Base-by-base conservation (phyloP, 2,888 invertebrate genomes). In the Caenorhabditis wallacei region DNA sequence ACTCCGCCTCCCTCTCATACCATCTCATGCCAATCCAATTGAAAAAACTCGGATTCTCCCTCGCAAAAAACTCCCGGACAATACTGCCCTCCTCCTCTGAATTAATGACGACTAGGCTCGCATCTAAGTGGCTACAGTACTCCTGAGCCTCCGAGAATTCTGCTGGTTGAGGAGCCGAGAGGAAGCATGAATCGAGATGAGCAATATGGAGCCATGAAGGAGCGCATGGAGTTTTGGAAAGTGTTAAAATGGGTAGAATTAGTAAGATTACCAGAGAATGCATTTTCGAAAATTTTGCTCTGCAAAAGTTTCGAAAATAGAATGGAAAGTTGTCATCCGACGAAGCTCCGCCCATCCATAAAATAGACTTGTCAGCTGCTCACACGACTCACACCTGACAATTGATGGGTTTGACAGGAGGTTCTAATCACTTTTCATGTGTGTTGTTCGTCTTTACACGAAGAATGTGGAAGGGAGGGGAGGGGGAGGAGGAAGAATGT, bases 11-110 rank as follows among this genome's bases (percentile, higher is more conserved):
- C 0, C 26, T 43, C 16, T 37, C 37, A 24, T 59, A 11, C 53
- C 53, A 70, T 10, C 66, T 56, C 57, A 83, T 54, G 26, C 83
- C 83, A 26, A 83, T 83, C 83, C 83, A 83, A 30, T 83, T 83
- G 56, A 79, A 75, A 43, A 83, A 83, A 18, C 70, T 75, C 24
- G 83, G 83, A 37, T 83, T 83, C 24, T 74, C 69, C 2, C 79
- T 18, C 2, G 64, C 74, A 46, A 83, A 80, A 48, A 83, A 63
- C 40, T 57, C 83, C 1, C 71, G 51, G 5, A 84, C 66, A n/a
- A 84, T 72, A 1, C 63, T 54, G 0, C 68, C 84, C 43, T 84
- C 80, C 18, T 75, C 71, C 22, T 82, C 66, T 1, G 63, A 69
- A 53, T 54, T 53, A 7, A 84, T 71, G 8, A 75, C 61, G 1